Percentiles rank a stretch among this genome's conserved stretches.
These are phyloP conservation scores for Podarcis siculus DNA, from an alignment of 2,797 vertebrate genomes.

Conservation along the genomic window DNA sequence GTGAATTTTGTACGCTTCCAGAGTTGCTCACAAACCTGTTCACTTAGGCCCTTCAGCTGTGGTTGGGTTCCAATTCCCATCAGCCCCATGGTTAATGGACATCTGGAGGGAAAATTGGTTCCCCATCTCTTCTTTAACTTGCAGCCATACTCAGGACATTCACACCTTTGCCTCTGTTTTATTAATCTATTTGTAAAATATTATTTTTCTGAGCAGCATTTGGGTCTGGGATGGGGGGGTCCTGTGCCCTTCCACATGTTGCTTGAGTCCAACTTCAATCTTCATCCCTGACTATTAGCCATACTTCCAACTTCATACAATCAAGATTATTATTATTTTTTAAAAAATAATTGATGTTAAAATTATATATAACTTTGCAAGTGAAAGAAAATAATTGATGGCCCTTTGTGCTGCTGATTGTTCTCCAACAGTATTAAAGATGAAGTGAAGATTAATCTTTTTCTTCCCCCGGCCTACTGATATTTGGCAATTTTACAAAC, in stretches of 20 bases:
- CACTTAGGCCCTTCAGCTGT: no score
- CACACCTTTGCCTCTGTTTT: background rate
- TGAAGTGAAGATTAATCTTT: slow-evolving; percentile 23
- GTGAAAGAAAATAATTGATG: background rate
- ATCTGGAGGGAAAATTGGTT: no score
- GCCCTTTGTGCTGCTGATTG: slow-evolving; percentile 7
- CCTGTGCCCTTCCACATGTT: no score
- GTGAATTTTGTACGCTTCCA: no score
- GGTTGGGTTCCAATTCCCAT: no score
- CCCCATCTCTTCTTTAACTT: background rate
- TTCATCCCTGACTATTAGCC: no score
- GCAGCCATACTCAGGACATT: background rate
- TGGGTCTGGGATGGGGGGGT: no score
- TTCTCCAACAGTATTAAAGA: slow-evolving; percentile 8
- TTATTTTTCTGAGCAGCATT: background rate
- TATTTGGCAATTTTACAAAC: slow-evolving; percentile 5
- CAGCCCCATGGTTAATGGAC: no score
- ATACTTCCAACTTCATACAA: no score
- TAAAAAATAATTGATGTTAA: background rate
- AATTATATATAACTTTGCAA: background rate
- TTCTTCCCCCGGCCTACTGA: background rate
- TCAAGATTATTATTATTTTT: background rate
- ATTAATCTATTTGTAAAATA: background rate
- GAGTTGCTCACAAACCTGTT: no score
- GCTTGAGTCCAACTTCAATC: no score